Base-by-base conservation (phyloP, 2,797 vertebrate genomes). In the Nothura maculosa region DNA sequence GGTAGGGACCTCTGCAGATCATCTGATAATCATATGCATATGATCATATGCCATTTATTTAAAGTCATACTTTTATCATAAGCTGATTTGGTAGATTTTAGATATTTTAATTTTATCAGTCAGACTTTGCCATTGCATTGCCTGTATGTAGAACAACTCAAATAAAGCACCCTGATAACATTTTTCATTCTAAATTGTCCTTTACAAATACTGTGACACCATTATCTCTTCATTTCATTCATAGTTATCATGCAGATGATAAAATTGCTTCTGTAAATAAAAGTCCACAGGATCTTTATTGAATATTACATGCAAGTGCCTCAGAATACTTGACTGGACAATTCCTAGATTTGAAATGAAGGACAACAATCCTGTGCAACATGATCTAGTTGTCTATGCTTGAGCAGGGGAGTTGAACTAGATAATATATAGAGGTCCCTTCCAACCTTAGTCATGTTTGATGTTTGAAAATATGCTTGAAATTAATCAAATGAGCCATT, bases 1-100 rank as follows among this genome's bases (percentile, higher is more conserved):
- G 43, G 45, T 11, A 47, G 45, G 9, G 45, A 47, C 21, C 45
- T 47, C 45, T 22, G 22, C 20, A 47, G 45, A 47, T 47, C 45
- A 47, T 22, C 45, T 47, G 40, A 40, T 40, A 40, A 40, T 40
- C 40, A 40, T 40, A 40, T 40, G 12, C 40, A 40, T 40, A 40
- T 40, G 40, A 40, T 40, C 40, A 40, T 40, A 40, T 40, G 40
- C 40, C 14, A 22, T 81, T 91, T 90, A 87, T 77, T 80, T 92
- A 74, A 61, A 75, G 40, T 96, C 61, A 77, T 70, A 48, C n/a
- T 94, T 93, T 87, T 87, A 89, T 89, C 64, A 87, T 83, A 92
- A 85, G 69, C 2, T 81, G 77, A 92, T 89, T 87, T 93, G 58
- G 72, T 76, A 75, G 85, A 82, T 85, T 92, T 87, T 82, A 72